Conservation (phyloP, 1,140 invertebrate genomes). For the Nixonia krombeini region DNA sequence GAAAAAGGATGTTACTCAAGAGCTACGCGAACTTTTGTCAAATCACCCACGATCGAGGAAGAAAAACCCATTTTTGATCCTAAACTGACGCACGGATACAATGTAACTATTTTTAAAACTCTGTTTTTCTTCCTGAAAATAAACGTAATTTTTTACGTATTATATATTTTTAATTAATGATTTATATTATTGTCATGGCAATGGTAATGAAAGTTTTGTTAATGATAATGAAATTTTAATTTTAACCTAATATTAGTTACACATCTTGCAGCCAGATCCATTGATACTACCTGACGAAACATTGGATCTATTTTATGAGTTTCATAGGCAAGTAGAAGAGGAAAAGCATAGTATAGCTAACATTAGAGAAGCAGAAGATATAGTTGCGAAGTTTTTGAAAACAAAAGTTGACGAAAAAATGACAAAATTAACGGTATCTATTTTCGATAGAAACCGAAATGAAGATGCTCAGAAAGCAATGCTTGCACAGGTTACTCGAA, state of each 20-base stretch:
- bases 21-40: slow-evolving; percentile 76
- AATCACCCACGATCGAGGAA: slow-evolving; percentile 77
- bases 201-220: too few relatives aligned
- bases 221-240: too few relatives aligned
- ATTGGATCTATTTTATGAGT: slow-evolving; percentile 74
- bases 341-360: slow-evolving; percentile 69
- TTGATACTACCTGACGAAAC: slow-evolving; percentile 73
- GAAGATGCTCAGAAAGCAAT: slow-evolving; percentile 66
- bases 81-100: slow-evolving; percentile 76
- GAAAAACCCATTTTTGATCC: slow-evolving; percentile 76
- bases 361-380: slow-evolving; percentile 70
- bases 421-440: slow-evolving; percentile 68
- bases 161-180: too few relatives aligned
- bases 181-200: too few relatives aligned
- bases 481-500: slow-evolving; percentile 55
- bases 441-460: slow-evolving; percentile 74
- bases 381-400: slow-evolving; percentile 67
- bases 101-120: slow-evolving; percentile 63
- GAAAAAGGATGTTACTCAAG: slow-evolving; percentile 77
- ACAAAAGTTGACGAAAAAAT: slow-evolving; percentile 65
- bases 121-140: too few relatives aligned
- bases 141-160: too few relatives aligned
- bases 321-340: slow-evolving; percentile 69
- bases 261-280: slow-evolving; percentile 74
- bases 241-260: too few relatives aligned